Conservation (phyloP, 1,140 invertebrate genomes). For the Galendromus occidentalis region DNA sequence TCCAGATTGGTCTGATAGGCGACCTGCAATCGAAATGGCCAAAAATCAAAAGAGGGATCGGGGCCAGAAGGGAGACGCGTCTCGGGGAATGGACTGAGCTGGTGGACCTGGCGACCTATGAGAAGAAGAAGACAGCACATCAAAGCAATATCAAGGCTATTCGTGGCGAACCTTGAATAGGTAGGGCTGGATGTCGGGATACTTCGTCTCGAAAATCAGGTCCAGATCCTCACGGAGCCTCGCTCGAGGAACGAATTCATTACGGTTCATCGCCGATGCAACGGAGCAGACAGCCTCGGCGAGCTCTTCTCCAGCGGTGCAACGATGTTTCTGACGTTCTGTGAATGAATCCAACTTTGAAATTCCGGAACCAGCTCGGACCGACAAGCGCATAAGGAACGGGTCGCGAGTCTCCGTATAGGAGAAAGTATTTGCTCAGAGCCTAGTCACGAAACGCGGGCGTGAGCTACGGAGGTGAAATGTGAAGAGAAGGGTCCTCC, state of each 20-base stretch:
- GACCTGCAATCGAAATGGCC: not conserved
- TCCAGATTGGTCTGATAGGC: constrained; percentile 4
- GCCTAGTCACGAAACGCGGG: too few species aligned
- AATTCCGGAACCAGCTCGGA: not conserved
- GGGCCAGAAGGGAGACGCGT: too few species aligned
- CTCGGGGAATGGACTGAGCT: too few species aligned
- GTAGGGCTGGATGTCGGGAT: constrained; percentile 80
- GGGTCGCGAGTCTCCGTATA: too few species aligned
- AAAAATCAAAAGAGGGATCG: too few species aligned
- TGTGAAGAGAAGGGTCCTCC: too few species aligned
- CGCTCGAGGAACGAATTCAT: constrained; percentile 87
- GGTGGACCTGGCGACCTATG: too few species aligned
- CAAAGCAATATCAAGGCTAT: too few species aligned
- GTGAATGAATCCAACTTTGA: constrained; percentile 17
- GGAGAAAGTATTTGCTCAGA: too few species aligned
- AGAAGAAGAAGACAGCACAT: too few species aligned
- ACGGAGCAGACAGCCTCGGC: constrained; percentile 82
- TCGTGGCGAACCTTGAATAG: constrained; percentile 48
- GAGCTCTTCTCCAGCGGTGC: constrained; percentile 71
- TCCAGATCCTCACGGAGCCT: constrained; percentile 75
- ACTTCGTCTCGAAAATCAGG: constrained; percentile 78
- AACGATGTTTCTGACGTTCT: constrained; percentile 63
- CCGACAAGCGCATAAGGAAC: too few species aligned
- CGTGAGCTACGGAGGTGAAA: too few species aligned
- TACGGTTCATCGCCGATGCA: constrained; percentile 78